Evolutionary conservation across 2,888 invertebrate species (phyloP), one percentile per base, ranked within the genome.

Genomic region (Malthinus seriepunctatus): DNA sequence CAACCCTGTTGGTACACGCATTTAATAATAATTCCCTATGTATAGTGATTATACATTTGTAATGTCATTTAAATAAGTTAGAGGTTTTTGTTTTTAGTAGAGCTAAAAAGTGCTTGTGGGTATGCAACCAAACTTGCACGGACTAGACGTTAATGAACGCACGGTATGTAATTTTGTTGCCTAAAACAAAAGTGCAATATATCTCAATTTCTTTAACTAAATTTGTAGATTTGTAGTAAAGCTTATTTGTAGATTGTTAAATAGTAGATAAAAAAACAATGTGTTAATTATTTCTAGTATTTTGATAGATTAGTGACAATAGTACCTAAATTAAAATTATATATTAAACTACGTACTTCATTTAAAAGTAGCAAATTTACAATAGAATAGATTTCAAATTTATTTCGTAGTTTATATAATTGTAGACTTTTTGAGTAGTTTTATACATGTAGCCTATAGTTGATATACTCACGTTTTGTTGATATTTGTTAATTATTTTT

Each of bases 211-310:
- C n/a, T n/a, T n/a, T n/a, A n/a, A 42, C 39, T n/a, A 15, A 42
- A 42, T 42, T 42, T 42, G 12, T 42, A 42, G 23, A 3, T 42
- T 42, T 11, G 4, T 23, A 42, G 39, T 6, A 42, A 12, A 15
- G 31, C n/a, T 32, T 47, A 57, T 38, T 51, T 57, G 46, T 53
- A 53, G 49, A 51, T 37, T 44, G 53, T 54, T 59, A 49, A 53
- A 49, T 49, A 59, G 50, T 59, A 53, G 57, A 47, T 57, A 46
- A 51, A 59, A 59, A 49, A 39, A 54, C 9, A 59, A 53, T 54
- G 59, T 59, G 59, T 59, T 59, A 59, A 50, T 59, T 59, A 59
- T 59, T 59, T 59, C 38, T 59, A 59, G 53, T 42, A 50, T 42
- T 23, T n/a, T 15, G 15, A 33, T 59, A 59, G 54, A 44, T 15